Evolutionary conservation across 37 sponge, comb jelly and placozoan species (phyloP), one percentile per base, ranked within the genome.

Genomic region (Dysidea cf. avara): DNA sequence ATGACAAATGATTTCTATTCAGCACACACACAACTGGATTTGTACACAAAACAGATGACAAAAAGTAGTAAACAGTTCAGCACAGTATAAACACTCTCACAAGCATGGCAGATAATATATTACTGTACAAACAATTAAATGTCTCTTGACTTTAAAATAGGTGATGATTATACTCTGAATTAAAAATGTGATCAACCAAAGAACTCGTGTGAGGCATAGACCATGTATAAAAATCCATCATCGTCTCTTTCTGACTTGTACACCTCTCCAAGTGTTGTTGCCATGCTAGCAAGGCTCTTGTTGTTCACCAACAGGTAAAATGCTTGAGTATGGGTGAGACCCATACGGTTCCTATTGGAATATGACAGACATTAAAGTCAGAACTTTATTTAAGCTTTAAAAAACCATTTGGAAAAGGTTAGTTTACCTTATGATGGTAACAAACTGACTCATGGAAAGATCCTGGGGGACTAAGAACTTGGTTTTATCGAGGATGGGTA

Each of bases 161-260:
- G 5, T 43, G 46, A 9, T 43, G 46, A 43, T n/a, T n/a, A n/a
- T n/a, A n/a, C n/a, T n/a, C n/a, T n/a, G n/a, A n/a, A n/a, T n/a
- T n/a, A n/a, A n/a, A n/a, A n/a, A n/a, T n/a, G 46, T 5, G 9
- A 43, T 86, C 39, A 96, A 39, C 99, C 99, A 78, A 98, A 98
- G 84, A 92, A 87, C 65, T 98, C 99, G 37, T 98, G 99, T 11
- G 99, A 98, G 51, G 99, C 99, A 64, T 98, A 98, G 39, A 95
- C 93, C 99, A 98, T 98, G 85, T 98, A 98, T 21, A 98, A 80
- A 51, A 98, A 98, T 29, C 99, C 99, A 68, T 98, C 99, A 51
- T 88, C 86, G 53, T 98, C 99, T 49, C 86, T 86, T 58, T 98
- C 99, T 22, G 71, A 65, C 26, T 84, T 79, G 74, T 98, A 98